These are phyloP conservation scores for Anthopleura xanthogrammica DNA, from an alignment of 92 coral and sea anemone genomes.

Conservation along the genomic window DNA sequence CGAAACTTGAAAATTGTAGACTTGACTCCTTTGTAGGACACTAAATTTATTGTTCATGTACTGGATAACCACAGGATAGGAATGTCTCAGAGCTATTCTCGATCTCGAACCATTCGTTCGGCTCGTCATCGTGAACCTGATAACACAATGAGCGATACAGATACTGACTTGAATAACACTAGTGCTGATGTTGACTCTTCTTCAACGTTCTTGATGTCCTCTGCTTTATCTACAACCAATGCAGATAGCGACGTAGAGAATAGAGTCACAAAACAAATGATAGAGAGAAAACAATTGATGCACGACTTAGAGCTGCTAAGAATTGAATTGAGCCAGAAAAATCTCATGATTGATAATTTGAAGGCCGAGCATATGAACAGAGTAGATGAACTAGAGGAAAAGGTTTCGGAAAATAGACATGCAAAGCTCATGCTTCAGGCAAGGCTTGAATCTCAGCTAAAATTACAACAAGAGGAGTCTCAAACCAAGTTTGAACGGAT, in stretches of 20 bases:
- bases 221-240: conserved; percentile 85
- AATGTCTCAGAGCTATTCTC: conserved; percentile 61
- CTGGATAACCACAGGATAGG: background rate
- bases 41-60: background rate
- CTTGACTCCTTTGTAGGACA: background rate
- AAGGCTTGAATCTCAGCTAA: conserved; percentile 88
- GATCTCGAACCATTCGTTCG: conserved; percentile 37
- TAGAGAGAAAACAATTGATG: conserved; percentile 87
- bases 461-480: conserved; percentile 85
- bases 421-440: conserved; percentile 94
- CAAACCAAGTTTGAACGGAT: conserved; percentile 72
- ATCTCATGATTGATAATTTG: conserved; percentile 83
- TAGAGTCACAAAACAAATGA: conserved; percentile 82
- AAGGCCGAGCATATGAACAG: conserved; percentile 84
- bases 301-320: conserved; percentile 90
- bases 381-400: conserved; percentile 95
- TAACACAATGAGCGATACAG: conserved; percentile 71
- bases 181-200: conserved; percentile 69
- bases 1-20: conserved; percentile 26
- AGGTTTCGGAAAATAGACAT: conserved; percentile 75
- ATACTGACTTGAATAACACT: conserved; percentile 56
- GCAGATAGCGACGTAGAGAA: conserved; percentile 79
- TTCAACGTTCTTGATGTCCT: conserved; percentile 78
- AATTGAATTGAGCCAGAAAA: conserved; percentile 91
- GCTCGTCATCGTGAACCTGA: conserved; percentile 38